These are phyloP conservation scores for Andrena flavipes DNA, from an alignment of 2,888 invertebrate genomes.

Conservation along the genomic window DNA sequence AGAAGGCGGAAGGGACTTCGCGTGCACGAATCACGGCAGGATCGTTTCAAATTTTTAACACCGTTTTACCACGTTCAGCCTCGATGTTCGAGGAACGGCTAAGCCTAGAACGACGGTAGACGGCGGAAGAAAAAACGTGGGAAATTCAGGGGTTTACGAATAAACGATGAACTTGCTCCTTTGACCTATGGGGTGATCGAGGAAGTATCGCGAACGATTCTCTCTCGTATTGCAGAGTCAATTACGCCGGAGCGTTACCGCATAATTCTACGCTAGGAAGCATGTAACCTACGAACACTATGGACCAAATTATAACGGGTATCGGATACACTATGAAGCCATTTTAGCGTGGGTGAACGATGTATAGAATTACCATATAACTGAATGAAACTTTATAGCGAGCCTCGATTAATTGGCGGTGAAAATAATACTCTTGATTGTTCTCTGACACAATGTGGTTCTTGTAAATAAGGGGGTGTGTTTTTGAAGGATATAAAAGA, in stretches of 20 bases:
- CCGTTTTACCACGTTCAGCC: background rate
- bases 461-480: too few species aligned
- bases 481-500: too few species aligned
- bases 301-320: constrained; percentile 58
- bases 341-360: constrained; percentile 50
- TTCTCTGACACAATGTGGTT: too few species aligned
- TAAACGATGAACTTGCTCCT: background rate
- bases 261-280: constrained; percentile 43
- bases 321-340: constrained; percentile 62
- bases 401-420: constrained; percentile 7
- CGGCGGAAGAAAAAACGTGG: background rate
- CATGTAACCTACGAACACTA: constrained; percentile 30
- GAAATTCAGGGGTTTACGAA: background rate
- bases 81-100: background rate
- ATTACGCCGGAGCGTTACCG: constrained; percentile 60
- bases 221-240: constrained; percentile 40
- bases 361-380: constrained; percentile 45
- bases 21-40: background rate
- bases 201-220: background rate
- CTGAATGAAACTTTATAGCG: constrained; percentile 28
- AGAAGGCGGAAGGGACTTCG: constrained; percentile 9
- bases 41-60: constrained; percentile 26
- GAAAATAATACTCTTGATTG: background rate
- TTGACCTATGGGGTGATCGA: background rate
- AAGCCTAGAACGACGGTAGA: background rate